Evolutionary conservation across 2,797 vertebrate genomes (phyloP).

Genomic region (Cichlasoma orientale): DNA sequence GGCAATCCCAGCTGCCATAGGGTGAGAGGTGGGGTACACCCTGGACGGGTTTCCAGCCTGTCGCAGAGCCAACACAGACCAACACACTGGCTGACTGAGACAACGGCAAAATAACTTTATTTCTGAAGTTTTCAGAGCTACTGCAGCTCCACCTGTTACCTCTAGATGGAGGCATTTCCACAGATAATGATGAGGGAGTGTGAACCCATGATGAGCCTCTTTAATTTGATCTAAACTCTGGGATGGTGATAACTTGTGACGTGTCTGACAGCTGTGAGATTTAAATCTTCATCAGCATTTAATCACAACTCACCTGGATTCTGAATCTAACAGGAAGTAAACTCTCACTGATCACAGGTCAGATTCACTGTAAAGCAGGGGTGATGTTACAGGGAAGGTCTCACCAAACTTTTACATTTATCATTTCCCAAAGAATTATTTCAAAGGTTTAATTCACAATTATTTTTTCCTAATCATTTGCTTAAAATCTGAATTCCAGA

Average conservation of each 20-base stretch:
- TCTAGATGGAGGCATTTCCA: constrained; percentile 29
- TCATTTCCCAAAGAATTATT: background rate
- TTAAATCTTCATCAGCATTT: background rate
- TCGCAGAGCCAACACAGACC: no score
- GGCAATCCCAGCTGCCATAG: no score
- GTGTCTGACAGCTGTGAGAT: background rate
- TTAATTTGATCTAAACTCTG: background rate
- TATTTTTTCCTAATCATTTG: no score
- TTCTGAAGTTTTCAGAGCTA: background rate
- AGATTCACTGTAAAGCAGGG: background rate
- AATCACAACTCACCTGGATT: background rate
- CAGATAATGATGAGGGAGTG: background rate
- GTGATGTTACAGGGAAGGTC: background rate
- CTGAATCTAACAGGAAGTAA: background rate
- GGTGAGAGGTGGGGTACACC: no score
- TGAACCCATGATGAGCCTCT: background rate
- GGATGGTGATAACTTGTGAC: background rate
- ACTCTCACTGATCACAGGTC: background rate
- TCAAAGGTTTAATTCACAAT: no score
- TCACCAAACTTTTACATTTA: background rate
- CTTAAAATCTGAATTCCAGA: no score
- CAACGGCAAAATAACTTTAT: background rate
- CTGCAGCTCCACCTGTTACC: constrained; percentile 8
- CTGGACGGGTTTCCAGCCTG: no score
- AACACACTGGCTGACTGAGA: background rate